Conservation (phyloP, 1,140 invertebrate genomes). For the Babylonia areolata region DNA sequence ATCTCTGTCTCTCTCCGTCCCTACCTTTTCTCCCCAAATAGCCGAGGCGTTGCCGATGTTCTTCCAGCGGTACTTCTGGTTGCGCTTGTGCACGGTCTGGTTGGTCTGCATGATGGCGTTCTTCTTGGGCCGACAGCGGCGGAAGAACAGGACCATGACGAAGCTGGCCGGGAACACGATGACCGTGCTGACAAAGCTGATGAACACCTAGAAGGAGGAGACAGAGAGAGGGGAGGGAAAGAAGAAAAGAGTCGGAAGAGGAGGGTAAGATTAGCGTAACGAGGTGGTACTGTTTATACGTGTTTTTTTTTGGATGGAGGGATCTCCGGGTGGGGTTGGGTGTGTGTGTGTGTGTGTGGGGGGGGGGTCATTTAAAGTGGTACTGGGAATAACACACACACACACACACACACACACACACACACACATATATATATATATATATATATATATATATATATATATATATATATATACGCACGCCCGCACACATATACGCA, state of each 20-base stretch:
- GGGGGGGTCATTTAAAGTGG: no score
- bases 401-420: no score
- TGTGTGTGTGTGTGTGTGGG: no score
- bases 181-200: conserved; percentile 70
- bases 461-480: no score
- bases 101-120: conserved; percentile 63
- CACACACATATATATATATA: no score
- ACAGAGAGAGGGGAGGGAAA: not conserved
- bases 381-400: no score
- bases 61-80: conserved; percentile 65
- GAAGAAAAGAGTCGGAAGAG: not conserved
- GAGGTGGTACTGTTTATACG: no score
- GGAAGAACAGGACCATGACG: conserved; percentile 70
- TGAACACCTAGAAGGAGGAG: conserved; percentile 55
- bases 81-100: conserved; percentile 53
- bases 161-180: conserved; percentile 73
- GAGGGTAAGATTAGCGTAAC: no score
- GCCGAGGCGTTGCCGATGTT: conserved; percentile 49
- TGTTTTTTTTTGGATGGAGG: no score
- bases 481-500: no score
- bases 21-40: conserved; percentile 44
- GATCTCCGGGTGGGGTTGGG: no score
- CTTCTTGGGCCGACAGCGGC: conserved; percentile 66
- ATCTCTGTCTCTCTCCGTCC: not conserved
- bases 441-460: no score